A percentile compares a stretch with the other conserved stretches of the same genome.
Evolutionary conservation across 2,888 invertebrate species (phyloP).

Genomic region (Autographa pulchrina): DNA sequence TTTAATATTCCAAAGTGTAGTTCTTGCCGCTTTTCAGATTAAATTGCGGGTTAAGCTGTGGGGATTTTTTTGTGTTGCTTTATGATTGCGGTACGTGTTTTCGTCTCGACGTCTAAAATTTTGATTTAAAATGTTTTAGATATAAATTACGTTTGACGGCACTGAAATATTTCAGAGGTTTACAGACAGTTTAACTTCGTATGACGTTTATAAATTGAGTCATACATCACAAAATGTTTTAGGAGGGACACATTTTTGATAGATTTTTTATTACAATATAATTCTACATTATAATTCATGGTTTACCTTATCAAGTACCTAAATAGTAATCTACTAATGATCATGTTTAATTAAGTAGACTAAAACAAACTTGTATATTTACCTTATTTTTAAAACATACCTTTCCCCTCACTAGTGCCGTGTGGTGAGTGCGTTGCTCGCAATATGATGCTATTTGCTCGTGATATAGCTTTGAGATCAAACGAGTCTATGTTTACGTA

Average conservation of each 20-base stretch:
- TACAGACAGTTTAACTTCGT: neutral
- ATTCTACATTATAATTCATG: no score
- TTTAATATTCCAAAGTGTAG: constrained; percentile 50
- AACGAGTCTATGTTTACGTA: neutral
- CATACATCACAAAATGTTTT: no score
- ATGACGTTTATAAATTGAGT: no score
- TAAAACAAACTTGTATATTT: neutral
- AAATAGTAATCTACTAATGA: no score
- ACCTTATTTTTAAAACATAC: neutral
- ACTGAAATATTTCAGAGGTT: neutral
- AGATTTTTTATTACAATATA: no score
- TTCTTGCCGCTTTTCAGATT: constrained; percentile 38
- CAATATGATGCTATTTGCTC: constrained; percentile 6
- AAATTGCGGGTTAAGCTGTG: constrained; percentile 44
- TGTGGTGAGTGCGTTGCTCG: neutral
- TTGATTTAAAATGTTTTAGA: neutral
- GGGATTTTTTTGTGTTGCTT: constrained; percentile 7
- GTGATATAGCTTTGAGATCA: constrained; percentile 5
- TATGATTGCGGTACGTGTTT: constrained; percentile 12
- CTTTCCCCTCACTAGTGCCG: neutral
- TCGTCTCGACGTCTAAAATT: neutral
- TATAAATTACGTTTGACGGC: neutral
- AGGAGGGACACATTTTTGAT: no score
- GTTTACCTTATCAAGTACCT: no score
- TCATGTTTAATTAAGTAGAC: no score